Percentiles rank a stretch among this genome's conserved stretches.
Conservation (phyloP, 1,140 invertebrate species). For the Uloborus diversus region DNA sequence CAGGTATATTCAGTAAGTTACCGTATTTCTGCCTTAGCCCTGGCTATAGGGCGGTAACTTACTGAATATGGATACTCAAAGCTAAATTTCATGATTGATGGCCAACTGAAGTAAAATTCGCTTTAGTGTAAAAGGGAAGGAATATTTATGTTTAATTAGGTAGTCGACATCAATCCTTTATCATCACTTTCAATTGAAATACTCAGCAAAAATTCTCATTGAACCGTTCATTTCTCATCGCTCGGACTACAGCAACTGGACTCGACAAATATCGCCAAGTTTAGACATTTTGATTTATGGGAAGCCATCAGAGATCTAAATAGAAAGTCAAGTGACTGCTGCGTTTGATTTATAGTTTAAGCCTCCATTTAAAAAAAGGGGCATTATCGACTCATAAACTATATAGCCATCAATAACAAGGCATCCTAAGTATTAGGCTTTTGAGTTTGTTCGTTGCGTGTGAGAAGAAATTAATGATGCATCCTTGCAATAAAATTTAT, state of each 20-base stretch:
- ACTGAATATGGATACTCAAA: no score
- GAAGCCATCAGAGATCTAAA: constrained; percentile 2
- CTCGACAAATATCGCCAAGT: neutral
- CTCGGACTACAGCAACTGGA: no score
- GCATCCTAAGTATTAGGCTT: neutral
- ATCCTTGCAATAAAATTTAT: neutral
- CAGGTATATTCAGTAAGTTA: no score
- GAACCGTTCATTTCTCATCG: neutral
- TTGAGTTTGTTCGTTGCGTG: constrained; percentile 13
- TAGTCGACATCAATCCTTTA: no score
- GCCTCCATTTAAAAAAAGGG: constrained; percentile 1
- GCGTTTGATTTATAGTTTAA: constrained; percentile 16
- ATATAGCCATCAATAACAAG: constrained; percentile 31
- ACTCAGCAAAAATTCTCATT: neutral
- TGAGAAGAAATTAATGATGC: constrained; percentile 41
- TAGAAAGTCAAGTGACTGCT: constrained; percentile 4
- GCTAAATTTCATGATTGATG: no score
- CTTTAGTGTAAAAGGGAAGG: no score
- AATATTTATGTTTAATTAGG: no score
- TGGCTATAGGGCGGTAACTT: no score
- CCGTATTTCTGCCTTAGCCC: no score
- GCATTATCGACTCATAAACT: constrained; percentile 2
- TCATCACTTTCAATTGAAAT: no score
- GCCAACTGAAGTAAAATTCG: no score
- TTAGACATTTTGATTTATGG: neutral